phyloP scores from a whole-genome alignment of 2,888 invertebrate species.

The Zhengitettix transpicula region DNA sequence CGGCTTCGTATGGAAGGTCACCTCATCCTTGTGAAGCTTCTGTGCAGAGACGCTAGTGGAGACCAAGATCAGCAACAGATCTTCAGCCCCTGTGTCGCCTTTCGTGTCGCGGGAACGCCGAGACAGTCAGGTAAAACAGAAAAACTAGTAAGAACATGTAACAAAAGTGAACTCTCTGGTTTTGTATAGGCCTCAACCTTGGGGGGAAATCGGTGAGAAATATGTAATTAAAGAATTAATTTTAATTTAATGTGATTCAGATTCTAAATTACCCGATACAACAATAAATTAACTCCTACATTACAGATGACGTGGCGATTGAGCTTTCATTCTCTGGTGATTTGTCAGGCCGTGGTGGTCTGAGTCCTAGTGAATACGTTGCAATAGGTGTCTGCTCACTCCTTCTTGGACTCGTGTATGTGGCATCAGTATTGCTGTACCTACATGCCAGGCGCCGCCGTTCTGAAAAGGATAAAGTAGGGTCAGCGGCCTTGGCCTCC shows the following conservation, averaged over 20 bases:
- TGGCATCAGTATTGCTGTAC: conserved; percentile 70
- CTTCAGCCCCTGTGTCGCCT: conserved; percentile 72
- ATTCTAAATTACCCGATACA: too few relatives aligned
- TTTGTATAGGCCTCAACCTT: too few relatives aligned
- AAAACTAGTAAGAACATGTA: too few relatives aligned
- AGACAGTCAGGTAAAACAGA: conserved; percentile 21
- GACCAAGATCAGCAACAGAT: conserved; percentile 30
- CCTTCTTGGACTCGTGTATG: conserved; percentile 71
- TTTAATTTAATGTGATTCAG: too few relatives aligned
- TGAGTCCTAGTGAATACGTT: conserved; percentile 60
- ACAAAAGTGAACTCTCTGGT: too few relatives aligned
- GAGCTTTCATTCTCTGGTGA: conserved; percentile 25
- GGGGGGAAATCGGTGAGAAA: too few relatives aligned
- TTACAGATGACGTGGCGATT: too few relatives aligned
- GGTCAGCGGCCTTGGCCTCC: not conserved
- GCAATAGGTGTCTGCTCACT: conserved; percentile 71
- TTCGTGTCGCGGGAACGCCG: conserved; percentile 69
- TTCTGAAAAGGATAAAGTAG: not conserved
- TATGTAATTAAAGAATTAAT: too few relatives aligned
- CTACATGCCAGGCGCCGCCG: conserved; percentile 52
- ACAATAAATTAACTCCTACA: too few relatives aligned
- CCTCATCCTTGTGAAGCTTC: conserved; percentile 58
- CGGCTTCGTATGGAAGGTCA: conserved; percentile 64
- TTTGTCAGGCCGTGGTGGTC: conserved; percentile 30
- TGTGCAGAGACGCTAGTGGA: conserved; percentile 50